Percentiles rank a stretch among this genome's conserved stretches.
Conservation (phyloP, 2,797 vertebrate genomes). For the Spinibarbus caldwelli region DNA sequence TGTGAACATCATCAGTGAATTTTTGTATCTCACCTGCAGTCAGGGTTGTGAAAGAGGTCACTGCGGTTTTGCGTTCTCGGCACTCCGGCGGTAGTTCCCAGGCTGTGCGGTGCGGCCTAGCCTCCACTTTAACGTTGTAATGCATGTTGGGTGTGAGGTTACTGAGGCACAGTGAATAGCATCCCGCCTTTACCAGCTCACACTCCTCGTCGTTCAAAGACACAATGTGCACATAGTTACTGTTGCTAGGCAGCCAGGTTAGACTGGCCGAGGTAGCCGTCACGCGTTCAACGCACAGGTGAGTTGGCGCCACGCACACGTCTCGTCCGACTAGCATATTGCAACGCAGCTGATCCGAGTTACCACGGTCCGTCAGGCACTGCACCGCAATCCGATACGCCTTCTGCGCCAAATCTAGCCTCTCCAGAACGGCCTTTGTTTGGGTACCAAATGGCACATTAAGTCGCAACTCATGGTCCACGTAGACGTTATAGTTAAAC, state of each 20-base stretch:
- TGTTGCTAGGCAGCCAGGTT: constrained; percentile 92
- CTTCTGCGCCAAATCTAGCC: constrained; percentile 84
- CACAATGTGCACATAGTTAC: constrained; percentile 91
- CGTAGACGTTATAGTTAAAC: constrained; percentile 91
- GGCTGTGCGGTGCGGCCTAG: constrained; percentile 81
- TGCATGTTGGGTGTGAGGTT: constrained; percentile 87
- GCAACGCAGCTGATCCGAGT: constrained; percentile 89
- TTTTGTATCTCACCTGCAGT: constrained; percentile 78
- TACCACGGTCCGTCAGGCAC: constrained; percentile 85
- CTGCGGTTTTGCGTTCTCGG: constrained; percentile 81
- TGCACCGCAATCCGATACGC: constrained; percentile 89
- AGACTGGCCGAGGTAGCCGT: constrained; percentile 91
- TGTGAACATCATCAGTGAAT: neutral
- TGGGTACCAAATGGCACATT: constrained; percentile 87
- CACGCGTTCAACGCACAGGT: constrained; percentile 82
- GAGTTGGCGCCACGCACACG: constrained; percentile 81
- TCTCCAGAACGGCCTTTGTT: constrained; percentile 94
- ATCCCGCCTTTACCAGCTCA: constrained; percentile 87
- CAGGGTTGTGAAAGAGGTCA: constrained; percentile 85
- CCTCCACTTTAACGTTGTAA: constrained; percentile 90
- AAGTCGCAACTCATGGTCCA: constrained; percentile 90
- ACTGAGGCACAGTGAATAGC: constrained; percentile 91
- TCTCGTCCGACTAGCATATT: constrained; percentile 87
- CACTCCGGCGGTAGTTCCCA: constrained; percentile 85
- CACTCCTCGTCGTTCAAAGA: constrained; percentile 91